Evolutionary conservation across 1,140 invertebrate species (phyloP).

Genomic region (Branchinecta lindahli): DNA sequence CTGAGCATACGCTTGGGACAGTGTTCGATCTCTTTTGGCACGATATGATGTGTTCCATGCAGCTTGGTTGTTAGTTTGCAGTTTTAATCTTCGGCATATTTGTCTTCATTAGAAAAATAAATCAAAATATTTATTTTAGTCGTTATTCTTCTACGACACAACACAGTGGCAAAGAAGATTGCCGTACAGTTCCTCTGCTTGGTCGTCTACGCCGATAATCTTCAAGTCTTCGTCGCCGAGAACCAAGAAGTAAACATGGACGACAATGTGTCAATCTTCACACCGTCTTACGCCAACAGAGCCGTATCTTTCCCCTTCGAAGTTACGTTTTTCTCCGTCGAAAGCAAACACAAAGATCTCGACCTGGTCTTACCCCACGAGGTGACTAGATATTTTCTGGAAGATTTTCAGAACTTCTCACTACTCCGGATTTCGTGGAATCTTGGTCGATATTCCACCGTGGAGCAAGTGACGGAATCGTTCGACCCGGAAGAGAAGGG

Average conservation of each 20-base stretch:
- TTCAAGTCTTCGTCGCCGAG: background rate
- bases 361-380: background rate
- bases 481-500: background rate
- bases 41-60: background rate
- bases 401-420: background rate
- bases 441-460: background rate
- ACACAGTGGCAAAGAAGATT: background rate
- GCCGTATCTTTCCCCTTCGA: background rate
- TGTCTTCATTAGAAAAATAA: background rate
- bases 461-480: background rate
- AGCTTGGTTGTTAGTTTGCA: background rate
- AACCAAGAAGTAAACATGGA: conserved; percentile 2
- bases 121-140: background rate
- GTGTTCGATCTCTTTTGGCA: background rate
- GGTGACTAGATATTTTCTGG: background rate
- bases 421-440: background rate
- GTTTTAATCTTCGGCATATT: background rate
- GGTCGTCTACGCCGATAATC: background rate
- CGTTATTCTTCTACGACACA: background rate
- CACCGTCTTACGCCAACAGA: background rate
- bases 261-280: background rate
- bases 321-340: background rate
- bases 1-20: no score
- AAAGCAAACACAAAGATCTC: conserved; percentile 1
- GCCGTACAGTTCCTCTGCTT: background rate